phyloP scores from a whole-genome alignment of 2,113 vertebrate species.

The Hippolais icterina region DNA sequence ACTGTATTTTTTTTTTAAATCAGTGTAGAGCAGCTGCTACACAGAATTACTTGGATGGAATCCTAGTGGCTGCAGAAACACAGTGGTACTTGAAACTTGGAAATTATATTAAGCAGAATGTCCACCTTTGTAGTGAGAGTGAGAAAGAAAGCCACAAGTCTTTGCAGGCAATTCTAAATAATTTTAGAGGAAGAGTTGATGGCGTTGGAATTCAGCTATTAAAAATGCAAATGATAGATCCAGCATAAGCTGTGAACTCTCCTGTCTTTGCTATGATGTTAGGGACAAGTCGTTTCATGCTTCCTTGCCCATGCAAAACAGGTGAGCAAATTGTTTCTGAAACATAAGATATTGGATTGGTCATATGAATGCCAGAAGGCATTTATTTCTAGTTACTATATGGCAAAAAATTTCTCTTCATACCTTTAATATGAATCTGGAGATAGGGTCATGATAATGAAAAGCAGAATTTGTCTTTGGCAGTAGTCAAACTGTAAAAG shows the following conservation, averaged over 20 bases:
- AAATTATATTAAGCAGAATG: not conserved
- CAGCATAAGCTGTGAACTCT: not conserved
- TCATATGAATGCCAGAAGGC: not conserved
- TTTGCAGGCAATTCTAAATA: not conserved
- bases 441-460: not conserved
- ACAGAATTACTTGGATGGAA: not conserved
- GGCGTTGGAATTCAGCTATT: not conserved
- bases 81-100: not conserved
- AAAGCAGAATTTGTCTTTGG: not conserved
- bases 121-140: not conserved
- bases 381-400: not conserved
- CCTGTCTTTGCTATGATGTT: not conserved
- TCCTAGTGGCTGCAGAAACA: not conserved
- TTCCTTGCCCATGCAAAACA: not conserved
- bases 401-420: not conserved
- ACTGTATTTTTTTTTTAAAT: not conserved
- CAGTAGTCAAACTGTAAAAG: not conserved
- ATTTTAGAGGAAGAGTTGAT: not conserved
- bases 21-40: not conserved
- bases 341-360: not conserved
- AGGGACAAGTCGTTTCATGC: constrained; percentile 29
- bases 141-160: not conserved
- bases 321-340: constrained; percentile 20
- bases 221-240: not conserved
- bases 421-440: not conserved